These are phyloP conservation scores for Nycticryphes semicollaris DNA, from an alignment of 2,113 vertebrate species.

Conservation along the genomic window DNA sequence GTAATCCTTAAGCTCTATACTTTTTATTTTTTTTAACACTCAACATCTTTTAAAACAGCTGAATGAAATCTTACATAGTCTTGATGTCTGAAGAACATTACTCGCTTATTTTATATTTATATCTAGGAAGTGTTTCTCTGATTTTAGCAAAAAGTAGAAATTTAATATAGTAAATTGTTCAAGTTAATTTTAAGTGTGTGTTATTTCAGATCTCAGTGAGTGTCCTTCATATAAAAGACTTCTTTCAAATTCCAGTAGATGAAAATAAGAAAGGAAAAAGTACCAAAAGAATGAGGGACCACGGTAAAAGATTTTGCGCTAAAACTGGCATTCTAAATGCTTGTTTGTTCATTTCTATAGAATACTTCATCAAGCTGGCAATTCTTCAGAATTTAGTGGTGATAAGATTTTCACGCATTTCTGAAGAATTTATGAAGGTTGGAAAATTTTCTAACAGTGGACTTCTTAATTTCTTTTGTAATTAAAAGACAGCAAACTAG, in stretches of 20 bases:
- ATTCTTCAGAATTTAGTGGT: neutral
- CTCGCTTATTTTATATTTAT: neutral
- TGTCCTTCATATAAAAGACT: neutral
- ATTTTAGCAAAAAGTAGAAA: neutral
- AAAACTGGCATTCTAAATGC: neutral
- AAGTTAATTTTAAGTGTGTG: neutral
- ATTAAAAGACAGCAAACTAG: constrained; percentile 48
- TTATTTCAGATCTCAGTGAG: neutral
- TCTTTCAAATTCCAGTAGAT: neutral
- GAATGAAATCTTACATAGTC: neutral
- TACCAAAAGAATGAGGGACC: neutral
- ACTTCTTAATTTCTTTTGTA: constrained; percentile 36
- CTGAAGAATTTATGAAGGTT: neutral
- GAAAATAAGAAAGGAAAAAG: neutral
- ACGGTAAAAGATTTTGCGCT: neutral
- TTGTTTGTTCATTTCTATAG: neutral
- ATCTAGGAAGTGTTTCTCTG: neutral
- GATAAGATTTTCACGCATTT: neutral
- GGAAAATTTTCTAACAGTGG: neutral
- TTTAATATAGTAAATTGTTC: neutral
- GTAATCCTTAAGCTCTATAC: neutral
- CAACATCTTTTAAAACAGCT: neutral
- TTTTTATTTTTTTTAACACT: neutral
- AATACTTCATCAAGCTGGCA: neutral
- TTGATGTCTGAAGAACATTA: neutral